Conservation (phyloP, 1,140 invertebrate genomes). For the Zaprionus kolodkinae region DNA sequence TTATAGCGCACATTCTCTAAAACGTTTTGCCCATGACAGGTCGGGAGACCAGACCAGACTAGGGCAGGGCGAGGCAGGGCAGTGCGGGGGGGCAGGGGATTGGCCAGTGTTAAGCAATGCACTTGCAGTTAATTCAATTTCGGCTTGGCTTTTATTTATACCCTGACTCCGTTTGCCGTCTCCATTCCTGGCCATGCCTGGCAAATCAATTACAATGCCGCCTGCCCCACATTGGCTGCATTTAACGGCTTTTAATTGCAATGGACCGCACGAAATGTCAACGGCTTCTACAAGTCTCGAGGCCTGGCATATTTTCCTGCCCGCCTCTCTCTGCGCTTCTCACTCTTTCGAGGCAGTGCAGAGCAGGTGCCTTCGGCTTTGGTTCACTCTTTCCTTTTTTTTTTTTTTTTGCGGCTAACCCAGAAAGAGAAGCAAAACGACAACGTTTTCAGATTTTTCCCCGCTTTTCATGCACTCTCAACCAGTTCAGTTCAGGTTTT, state of each 20-base stretch:
- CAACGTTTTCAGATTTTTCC: conserved; percentile 32
- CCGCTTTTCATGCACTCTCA: conserved; percentile 50
- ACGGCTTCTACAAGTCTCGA: conserved; percentile 38
- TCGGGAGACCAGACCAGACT: not conserved
- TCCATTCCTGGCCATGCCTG: conserved; percentile 31
- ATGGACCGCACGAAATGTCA: conserved; percentile 73
- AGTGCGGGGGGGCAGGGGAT: not conserved
- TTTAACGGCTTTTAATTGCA: conserved; percentile 76
- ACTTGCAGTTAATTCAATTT: conserved; percentile 64
- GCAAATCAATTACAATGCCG: conserved; percentile 69
- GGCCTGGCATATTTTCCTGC: conserved; percentile 53
- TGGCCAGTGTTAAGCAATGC: conserved; percentile 17
- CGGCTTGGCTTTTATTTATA: conserved; percentile 54
- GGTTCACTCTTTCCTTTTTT: conserved; percentile 13
- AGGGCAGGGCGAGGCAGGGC: not conserved
- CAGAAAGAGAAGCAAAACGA: conserved; percentile 59
- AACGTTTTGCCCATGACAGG: conserved; percentile 30
- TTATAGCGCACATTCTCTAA: conserved; percentile 57
- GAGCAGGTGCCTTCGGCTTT: conserved; percentile 63
- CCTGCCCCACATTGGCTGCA: conserved; percentile 48
- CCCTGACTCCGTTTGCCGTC: not conserved
- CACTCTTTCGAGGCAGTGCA: not conserved
- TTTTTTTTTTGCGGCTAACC: conserved; percentile 57
- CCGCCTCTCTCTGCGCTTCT: conserved; percentile 9
- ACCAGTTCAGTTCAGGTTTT: conserved; percentile 51